Percentiles rank a stretch among this genome's conserved stretches.
Conservation (phyloP, 2,113 vertebrate genomes). For the Variabilichromis moorii region DNA sequence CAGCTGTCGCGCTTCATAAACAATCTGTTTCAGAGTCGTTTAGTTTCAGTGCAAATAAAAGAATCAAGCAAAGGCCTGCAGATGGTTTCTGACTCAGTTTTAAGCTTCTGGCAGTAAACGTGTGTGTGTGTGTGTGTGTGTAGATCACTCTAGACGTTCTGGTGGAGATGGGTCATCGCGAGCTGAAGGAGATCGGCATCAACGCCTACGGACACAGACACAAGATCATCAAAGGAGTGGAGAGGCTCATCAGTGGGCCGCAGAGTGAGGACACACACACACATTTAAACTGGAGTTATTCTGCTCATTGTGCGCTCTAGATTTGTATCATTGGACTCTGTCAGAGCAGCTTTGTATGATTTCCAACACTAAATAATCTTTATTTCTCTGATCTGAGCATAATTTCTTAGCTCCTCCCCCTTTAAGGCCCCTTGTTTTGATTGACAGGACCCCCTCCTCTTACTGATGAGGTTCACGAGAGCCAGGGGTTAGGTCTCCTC, state of each 20-base stretch:
- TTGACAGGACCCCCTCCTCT: not conserved
- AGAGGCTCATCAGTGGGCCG: constrained; percentile 85
- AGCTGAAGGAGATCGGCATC: constrained; percentile 90
- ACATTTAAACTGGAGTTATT: not conserved
- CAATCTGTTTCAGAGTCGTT: not conserved
- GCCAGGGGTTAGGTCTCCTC: not conserved
- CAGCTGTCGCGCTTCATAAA: not conserved
- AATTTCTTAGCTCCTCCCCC: not conserved
- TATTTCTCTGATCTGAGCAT: not conserved
- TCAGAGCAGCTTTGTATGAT: not conserved
- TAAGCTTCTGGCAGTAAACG: not conserved
- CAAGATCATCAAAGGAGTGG: constrained; percentile 88
- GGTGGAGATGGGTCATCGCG: constrained; percentile 89
- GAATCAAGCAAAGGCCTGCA: not conserved
- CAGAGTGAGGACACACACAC: constrained; percentile 63
- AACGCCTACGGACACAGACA: constrained; percentile 87
- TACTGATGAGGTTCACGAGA: not conserved
- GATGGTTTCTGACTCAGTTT: not conserved
- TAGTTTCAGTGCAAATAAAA: not conserved
- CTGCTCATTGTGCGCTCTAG: not conserved
- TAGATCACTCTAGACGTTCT: constrained; percentile 87
- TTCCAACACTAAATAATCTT: not conserved
- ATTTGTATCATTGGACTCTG: not conserved
- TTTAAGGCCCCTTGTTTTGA: not conserved
- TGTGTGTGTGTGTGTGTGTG: not conserved